Percentiles rank a stretch among this genome's conserved stretches.
phyloP scores from a whole-genome alignment of 2,113 vertebrate genomes.

The Cheilinus undulatus region DNA sequence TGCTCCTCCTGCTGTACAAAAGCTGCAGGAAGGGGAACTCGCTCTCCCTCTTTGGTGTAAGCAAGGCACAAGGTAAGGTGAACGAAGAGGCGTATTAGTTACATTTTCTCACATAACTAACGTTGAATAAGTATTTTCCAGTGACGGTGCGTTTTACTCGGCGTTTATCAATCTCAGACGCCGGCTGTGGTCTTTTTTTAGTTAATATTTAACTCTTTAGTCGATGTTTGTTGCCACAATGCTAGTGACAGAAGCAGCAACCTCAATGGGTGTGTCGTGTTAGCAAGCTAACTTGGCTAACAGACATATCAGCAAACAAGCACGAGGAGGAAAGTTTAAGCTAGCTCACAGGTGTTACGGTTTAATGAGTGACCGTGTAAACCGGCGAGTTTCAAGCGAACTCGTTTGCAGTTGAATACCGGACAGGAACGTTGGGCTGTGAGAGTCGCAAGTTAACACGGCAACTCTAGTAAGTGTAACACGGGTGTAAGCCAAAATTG shows the following conservation, averaged over 20 bases:
- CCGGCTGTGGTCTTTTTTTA: rapidly evolving
- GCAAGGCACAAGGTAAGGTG: constrained; percentile 66
- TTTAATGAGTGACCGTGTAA: too few species aligned
- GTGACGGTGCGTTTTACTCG: too few species aligned
- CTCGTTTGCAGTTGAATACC: too few species aligned
- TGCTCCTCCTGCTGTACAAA: constrained; percentile 70
- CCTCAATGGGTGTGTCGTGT: constrained; percentile 6
- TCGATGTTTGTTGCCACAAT: neutral
- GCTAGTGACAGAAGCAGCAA: too few species aligned
- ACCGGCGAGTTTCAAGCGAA: too few species aligned
- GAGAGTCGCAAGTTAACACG: too few species aligned
- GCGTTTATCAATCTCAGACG: neutral
- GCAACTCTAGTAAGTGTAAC: too few species aligned
- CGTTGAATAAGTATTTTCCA: neutral
- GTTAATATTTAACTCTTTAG: constrained; percentile 11
- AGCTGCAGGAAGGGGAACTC: constrained; percentile 70
- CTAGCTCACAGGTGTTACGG: constrained; percentile 6
- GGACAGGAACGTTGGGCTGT: too few species aligned
- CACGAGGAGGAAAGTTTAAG: constrained; percentile 8
- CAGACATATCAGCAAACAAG: neutral
- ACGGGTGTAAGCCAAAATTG: too few species aligned
- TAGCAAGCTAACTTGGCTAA: constrained; percentile 29
- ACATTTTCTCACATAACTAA: neutral
- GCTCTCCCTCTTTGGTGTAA: constrained; percentile 58
- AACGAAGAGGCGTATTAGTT: neutral